Evolutionary conservation across 2,113 vertebrate species (phyloP).

Genomic region (Coregonus clupeaformis): DNA sequence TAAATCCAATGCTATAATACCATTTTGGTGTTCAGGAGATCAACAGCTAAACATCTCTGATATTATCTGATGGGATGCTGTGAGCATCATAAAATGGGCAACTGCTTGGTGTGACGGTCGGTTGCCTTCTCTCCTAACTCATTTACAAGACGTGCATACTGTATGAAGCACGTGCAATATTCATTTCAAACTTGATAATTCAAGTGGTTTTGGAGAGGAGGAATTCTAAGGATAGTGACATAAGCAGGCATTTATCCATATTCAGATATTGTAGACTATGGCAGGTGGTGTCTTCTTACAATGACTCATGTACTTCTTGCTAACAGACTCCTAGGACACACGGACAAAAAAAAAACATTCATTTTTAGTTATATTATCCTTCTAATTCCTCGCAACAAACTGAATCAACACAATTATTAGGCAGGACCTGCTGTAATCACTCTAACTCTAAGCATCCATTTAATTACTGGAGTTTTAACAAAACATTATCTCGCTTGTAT

Average conservation of each 20-base stretch:
- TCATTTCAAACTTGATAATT: not conserved
- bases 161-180: not conserved
- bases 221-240: not conserved
- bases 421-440: constrained; percentile 66
- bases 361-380: constrained; percentile 51
- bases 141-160: not conserved
- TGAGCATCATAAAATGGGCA: no score
- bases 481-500: constrained; percentile 64
- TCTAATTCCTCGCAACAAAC: constrained; percentile 43
- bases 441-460: constrained; percentile 67
- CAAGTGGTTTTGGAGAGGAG: not conserved
- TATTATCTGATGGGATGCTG: no score
- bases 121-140: no score
- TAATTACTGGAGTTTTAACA: constrained; percentile 71
- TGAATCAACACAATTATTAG: constrained; percentile 60
- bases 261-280: no score
- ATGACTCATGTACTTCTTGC: constrained; percentile 26
- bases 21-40: not conserved
- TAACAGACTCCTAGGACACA: constrained; percentile 7
- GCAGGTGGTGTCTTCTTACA: no score
- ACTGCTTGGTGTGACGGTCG: no score
- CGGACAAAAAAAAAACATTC: constrained; percentile 9
- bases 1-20: not conserved
- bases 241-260: not conserved
- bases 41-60: no score